Base-by-base conservation (phyloP, 1,140 invertebrate genomes). In the Daktulosphaira vitifoliae region DNA sequence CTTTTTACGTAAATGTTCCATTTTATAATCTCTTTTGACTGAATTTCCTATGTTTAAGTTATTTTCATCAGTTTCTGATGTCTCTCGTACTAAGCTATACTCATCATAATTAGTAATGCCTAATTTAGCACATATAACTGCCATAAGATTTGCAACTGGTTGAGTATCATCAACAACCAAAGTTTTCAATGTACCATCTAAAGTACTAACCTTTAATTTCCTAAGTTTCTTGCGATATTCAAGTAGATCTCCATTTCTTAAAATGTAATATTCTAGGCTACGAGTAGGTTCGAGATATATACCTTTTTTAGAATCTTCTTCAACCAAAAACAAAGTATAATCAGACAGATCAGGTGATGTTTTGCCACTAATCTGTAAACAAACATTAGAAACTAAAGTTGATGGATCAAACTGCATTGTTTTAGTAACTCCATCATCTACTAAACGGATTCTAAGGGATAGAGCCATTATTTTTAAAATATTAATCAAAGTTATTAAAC, bases 41-140 rank as follows among this genome's bases (percentile, higher is more conserved):
- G 82, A 80, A 76, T 89, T 89, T 22, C 83, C 80, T 72, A 84
- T 83, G 70, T 82, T 83, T 69, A 82, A 76, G 79, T 90, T 79
- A 76, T 87, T 81, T 77, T 94, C 85, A 74, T 93, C 87, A 13
- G 39, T 39, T 68, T 92, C 89, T 1, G 81, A 76, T 33, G 62
- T 81, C 71, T 98, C 95, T 9, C 90, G 81, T n/a, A 99, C 91
- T 74, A 99, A 75, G 22, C 94, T 96, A 75, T 98, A 99, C 74
- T 99, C 97, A 73, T 99, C 97, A 77, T 99, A 93, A 79, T 99
- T 99, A 70, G 96, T 96, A 71, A 99, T 98, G 56, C 85, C 96
- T 72, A 99, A 95, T 80, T 95, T 98, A 33, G 93, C 93, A 77
- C 97, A 99, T 71, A 99, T 96, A 2, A 96, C 91, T 52, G 98